Evolutionary conservation across 1,140 invertebrate genomes (phyloP).

Genomic region (Bombus huntii): DNA sequence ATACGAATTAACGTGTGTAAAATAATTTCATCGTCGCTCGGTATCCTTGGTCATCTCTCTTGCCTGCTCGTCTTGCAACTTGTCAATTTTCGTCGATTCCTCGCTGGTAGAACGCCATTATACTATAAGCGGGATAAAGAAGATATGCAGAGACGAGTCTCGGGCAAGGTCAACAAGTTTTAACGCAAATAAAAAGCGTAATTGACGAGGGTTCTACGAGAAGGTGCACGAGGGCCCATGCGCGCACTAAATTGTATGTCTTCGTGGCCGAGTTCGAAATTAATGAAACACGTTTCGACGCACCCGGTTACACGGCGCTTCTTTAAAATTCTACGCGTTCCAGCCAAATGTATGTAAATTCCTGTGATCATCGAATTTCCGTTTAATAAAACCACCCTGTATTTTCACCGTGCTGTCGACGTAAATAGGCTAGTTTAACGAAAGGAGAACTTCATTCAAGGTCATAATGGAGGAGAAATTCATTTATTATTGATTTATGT

Average conservation of each 20-base stretch:
- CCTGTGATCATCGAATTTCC: conserved; percentile 3
- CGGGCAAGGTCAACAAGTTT: conserved; percentile 51
- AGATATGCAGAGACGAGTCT: conserved; percentile 30
- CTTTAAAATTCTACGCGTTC: conserved; percentile 32
- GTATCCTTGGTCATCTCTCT: neutral
- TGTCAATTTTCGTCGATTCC: conserved; percentile 41
- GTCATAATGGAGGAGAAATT: neutral
- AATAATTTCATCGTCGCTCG: conserved; percentile 13
- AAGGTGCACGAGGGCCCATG: neutral
- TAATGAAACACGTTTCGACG: conserved; percentile 36
- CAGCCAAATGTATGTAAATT: conserved; percentile 6
- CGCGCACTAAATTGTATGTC: conserved; percentile 38
- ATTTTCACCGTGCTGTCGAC: neutral
- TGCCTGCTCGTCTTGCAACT: neutral
- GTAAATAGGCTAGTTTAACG: neutral
- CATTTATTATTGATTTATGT: conserved; percentile 10
- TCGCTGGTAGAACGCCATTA: conserved; percentile 11
- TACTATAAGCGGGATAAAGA: neutral
- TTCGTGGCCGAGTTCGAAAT: conserved; percentile 42
- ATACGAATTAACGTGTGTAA: conserved; percentile 6
- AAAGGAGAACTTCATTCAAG: neutral
- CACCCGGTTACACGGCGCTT: neutral
- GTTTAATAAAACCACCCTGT: neutral
- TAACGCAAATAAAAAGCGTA: conserved; percentile 46
- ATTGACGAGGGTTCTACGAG: conserved; percentile 39